Evolutionary conservation across 2,113 vertebrate genomes (phyloP).

Genomic region (Sinocyclocheilus maitianheensis): DNA sequence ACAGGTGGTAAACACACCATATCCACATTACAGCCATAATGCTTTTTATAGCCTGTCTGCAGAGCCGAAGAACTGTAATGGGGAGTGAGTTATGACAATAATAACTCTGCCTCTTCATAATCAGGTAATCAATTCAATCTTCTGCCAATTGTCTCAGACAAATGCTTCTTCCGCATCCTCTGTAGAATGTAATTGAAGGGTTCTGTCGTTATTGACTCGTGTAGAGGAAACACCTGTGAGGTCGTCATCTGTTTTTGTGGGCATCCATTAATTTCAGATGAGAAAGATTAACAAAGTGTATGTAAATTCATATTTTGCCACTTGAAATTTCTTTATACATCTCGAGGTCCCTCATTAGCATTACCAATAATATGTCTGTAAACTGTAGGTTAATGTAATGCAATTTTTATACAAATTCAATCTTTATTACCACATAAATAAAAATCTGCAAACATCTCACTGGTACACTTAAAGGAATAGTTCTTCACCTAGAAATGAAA

Average conservation of each 20-base stretch:
- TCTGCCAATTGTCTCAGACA: constrained; percentile 71
- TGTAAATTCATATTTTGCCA: neutral
- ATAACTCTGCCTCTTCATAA: constrained; percentile 77
- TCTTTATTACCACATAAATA: neutral
- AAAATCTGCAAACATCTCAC: neutral
- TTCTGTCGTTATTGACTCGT: constrained; percentile 72
- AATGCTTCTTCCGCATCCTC: constrained; percentile 66
- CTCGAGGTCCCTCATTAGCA: neutral
- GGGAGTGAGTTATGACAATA: constrained; percentile 79
- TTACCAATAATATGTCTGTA: no score
- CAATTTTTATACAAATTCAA: neutral
- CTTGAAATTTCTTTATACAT: neutral
- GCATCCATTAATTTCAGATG: constrained; percentile 69
- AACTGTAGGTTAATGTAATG: neutral
- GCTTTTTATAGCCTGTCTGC: constrained; percentile 67
- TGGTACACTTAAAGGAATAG: no score
- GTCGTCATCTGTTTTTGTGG: constrained; percentile 61
- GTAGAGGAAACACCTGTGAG: constrained; percentile 74
- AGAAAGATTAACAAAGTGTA: constrained; percentile 19
- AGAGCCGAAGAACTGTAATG: constrained; percentile 68
- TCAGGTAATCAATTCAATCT: constrained; percentile 79
- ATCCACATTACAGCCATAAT: constrained; percentile 65
- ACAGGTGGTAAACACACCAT: constrained; percentile 59
- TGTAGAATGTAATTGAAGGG: constrained; percentile 72
- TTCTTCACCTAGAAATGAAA: no score